phyloP scores from a whole-genome alignment of 2,113 vertebrate species.

The Rhea americana region DNA sequence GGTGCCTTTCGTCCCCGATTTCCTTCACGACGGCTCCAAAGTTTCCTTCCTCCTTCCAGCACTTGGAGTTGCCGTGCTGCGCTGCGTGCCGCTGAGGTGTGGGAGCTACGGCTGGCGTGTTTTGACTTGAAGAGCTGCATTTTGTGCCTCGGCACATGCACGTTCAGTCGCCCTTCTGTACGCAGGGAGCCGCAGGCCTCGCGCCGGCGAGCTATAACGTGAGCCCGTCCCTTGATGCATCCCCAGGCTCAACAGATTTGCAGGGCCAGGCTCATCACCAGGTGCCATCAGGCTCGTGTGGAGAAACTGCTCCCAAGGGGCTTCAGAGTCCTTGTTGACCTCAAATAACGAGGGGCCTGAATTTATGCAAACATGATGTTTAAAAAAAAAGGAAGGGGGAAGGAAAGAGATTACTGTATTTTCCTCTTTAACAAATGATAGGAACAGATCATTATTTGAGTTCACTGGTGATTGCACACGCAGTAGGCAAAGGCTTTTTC shows the following conservation, averaged over 20 bases:
- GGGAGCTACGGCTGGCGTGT: neutral
- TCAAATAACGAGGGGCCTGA: neutral
- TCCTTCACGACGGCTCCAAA: neutral
- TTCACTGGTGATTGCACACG: neutral
- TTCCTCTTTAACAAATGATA: neutral
- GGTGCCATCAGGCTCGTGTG: accelerated
- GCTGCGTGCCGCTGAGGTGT: neutral
- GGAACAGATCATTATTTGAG: neutral
- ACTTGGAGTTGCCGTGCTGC: neutral
- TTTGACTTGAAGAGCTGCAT: neutral
- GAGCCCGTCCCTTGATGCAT: neutral
- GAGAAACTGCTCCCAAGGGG: accelerated
- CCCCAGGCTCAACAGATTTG: neutral
- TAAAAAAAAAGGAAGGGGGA: neutral
- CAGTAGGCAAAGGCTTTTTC: neutral
- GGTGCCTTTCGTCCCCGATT: neutral
- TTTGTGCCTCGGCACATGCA: neutral
- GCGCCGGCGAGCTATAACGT: neutral
- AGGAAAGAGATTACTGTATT: neutral
- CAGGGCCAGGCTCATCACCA: neutral
- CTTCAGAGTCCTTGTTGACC: neutral
- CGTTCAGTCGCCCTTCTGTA: neutral
- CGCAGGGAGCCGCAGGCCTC: accelerated
- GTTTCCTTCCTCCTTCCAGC: accelerated
- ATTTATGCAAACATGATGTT: neutral